These are phyloP conservation scores for Phalacrocorax carbo DNA, from an alignment of 2,113 vertebrate genomes.

Conservation along the genomic window DNA sequence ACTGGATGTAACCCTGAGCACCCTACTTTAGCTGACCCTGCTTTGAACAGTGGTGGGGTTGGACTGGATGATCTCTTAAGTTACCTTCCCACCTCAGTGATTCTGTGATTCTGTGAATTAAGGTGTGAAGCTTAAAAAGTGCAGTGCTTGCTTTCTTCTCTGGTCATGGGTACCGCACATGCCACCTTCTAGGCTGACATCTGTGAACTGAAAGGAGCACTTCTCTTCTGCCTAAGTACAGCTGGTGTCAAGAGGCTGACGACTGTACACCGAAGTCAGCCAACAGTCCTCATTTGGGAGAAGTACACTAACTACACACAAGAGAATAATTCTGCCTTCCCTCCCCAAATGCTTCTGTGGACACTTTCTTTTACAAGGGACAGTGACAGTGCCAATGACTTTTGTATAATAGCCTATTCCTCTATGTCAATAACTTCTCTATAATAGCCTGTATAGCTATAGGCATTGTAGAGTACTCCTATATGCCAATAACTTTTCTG, in stretches of 20 bases:
- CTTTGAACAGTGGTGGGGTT: background rate
- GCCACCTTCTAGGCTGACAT: background rate
- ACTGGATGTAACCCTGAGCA: accelerated
- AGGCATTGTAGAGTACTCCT: background rate
- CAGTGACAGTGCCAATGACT: background rate
- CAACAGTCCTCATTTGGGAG: background rate
- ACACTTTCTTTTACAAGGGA: background rate
- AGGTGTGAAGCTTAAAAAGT: background rate
- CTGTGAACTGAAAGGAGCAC: background rate
- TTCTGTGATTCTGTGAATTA: background rate
- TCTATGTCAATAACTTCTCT: background rate
- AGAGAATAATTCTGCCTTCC: background rate
- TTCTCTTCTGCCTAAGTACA: background rate
- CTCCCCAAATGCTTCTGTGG: background rate
- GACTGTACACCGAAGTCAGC: background rate
- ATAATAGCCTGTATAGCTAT: background rate
- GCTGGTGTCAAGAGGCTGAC: background rate
- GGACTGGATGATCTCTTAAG: background rate
- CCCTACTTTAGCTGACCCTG: background rate
- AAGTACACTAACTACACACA: background rate
- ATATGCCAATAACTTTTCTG: background rate
- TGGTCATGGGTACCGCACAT: background rate
- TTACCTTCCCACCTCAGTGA: background rate
- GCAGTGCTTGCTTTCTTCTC: background rate
- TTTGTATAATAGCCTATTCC: background rate